A percentile compares a stretch with the other conserved stretches of the same genome.
phyloP scores from a whole-genome alignment of 2,888 invertebrate species.

The Diachrysia chrysitis region DNA sequence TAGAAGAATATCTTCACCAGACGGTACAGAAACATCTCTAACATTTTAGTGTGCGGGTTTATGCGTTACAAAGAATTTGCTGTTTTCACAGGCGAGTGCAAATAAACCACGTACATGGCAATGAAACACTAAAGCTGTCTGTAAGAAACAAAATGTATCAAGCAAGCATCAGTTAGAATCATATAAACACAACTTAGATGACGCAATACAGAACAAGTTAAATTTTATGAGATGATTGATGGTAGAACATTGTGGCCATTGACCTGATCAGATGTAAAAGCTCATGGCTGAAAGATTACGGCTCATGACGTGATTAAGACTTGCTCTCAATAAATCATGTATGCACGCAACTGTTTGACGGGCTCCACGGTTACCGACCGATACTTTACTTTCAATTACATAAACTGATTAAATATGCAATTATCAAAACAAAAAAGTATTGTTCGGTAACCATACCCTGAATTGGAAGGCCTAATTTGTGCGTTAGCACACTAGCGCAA shows the following conservation, averaged over 20 bases:
- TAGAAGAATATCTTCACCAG: constrained; percentile 31
- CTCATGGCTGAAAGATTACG: constrained; percentile 73
- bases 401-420: constrained; percentile 30
- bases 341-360: constrained; percentile 79
- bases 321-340: constrained; percentile 72
- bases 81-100: constrained; percentile 61
- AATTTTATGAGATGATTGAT: constrained; percentile 62
- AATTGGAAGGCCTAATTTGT: constrained; percentile 78
- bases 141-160: constrained; percentile 66
- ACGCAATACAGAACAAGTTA: constrained; percentile 61
- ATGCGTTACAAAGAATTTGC: constrained; percentile 52
- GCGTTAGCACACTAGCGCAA: constrained; percentile 88
- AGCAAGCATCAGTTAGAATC: constrained; percentile 73
- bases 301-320: constrained; percentile 77
- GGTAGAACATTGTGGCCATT: constrained; percentile 62
- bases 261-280: constrained; percentile 69
- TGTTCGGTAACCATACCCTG: constrained; percentile 81
- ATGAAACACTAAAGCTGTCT: constrained; percentile 66
- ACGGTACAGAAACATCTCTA: constrained; percentile 31
- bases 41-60: constrained; percentile 60
- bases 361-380: constrained; percentile 79
- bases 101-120: constrained; percentile 65
- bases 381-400: constrained; percentile 60
- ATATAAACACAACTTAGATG: constrained; percentile 66
- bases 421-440: constrained; percentile 62